Conservation (phyloP, 2,113 vertebrate genomes). For the Bolborhynchus lineola region DNA sequence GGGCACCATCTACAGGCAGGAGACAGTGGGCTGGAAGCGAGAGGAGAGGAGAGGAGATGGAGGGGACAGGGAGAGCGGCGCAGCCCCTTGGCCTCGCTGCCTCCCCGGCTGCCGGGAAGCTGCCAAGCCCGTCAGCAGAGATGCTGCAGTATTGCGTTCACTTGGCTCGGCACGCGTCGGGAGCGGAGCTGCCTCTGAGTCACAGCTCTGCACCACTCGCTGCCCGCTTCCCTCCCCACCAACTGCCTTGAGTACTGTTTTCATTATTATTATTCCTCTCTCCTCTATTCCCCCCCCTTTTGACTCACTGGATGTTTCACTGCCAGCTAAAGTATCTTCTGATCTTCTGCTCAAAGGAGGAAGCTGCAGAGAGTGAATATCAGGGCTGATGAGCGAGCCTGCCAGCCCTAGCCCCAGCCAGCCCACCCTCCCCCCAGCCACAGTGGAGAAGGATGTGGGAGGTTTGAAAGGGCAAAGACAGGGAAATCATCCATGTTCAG, state of each 20-base stretch:
- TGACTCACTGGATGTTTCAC: background rate
- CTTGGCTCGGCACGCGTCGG: background rate
- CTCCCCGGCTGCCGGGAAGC: background rate
- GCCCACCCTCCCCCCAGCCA: background rate
- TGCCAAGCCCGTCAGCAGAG: background rate
- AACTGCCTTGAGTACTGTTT: background rate
- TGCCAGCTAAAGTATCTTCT: background rate
- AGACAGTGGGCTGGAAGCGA: rapidly evolving
- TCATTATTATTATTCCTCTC: background rate
- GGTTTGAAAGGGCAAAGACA: background rate
- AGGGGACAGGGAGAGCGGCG: background rate
- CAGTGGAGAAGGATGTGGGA: background rate
- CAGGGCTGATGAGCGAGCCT: background rate
- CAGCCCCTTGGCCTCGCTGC: background rate
- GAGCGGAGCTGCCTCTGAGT: conserved; percentile 2
- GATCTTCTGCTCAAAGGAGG: background rate
- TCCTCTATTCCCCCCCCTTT: background rate
- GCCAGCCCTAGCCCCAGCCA: background rate
- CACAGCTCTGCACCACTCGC: conserved; percentile 23
- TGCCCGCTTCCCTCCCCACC: background rate
- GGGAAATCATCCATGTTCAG: background rate
- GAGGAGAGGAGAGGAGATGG: background rate
- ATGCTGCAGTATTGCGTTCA: background rate
- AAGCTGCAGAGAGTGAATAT: rapidly evolving
- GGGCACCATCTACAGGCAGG: background rate